Evolutionary conservation across 2,113 vertebrate genomes (phyloP), one percentile per base, ranked within the genome.

Genomic region (Puffinus mauretanicus): DNA sequence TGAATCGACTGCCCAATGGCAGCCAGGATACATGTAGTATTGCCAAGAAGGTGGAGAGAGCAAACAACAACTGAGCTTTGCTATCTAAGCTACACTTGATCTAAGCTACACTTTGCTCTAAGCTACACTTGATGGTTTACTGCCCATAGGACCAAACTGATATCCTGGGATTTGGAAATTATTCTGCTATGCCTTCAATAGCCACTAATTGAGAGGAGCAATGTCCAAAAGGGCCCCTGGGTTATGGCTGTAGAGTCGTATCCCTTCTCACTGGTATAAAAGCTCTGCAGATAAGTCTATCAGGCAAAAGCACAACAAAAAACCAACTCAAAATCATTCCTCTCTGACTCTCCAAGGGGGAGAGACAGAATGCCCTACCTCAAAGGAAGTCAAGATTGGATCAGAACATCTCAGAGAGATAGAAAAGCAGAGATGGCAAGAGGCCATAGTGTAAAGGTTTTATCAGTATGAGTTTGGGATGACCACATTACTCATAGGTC

Each of bases 401-500:
- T 95, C 91, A 96, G 94, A 88, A 92, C 91, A 94, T 67, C 87
- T 93, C 78, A 21, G 73, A 66, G 77, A 94, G 71, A 80, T 2
- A 88, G 89, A 89, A 88, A 92, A 44, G 51, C n/a, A 97, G 82
- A 60, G 82, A 75, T 52, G 75, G 93, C 76, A 94, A 91, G 78
- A 91, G 60, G 55, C 9, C 3, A 84, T 34, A 85, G 86, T 47
- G 71, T 70, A 91, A 96, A 95, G 96, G 89, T 96, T 97, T 93
- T 83, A 93, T 85, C 96, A 97, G 94, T 82, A 81, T 94, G 91
- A 52, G 78, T 22, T 95, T 94, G 79, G 70, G 76, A 94, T 71
- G 96, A 91, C 94, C 96, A 86, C 84, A 78, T 97, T 95, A 95
- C 87, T 97, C 79, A 81, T 11, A 94, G 96, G 94, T 97, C 96